Conservation (phyloP, 2,113 vertebrate genomes). For the Galemys pyrenaicus region DNA sequence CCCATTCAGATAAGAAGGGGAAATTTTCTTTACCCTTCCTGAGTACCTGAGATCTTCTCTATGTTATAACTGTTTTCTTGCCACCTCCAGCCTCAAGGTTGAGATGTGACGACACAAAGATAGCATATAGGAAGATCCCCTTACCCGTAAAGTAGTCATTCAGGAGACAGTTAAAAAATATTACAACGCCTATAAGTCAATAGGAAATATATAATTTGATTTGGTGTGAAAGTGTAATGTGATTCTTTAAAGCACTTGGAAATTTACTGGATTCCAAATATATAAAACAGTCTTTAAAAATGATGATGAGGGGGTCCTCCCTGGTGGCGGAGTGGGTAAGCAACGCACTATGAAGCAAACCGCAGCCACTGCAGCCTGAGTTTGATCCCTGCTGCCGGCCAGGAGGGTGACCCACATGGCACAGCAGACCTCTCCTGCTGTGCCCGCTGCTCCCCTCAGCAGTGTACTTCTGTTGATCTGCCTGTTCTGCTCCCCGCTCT, state of each 20-base stretch:
- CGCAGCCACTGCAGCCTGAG: too few species aligned
- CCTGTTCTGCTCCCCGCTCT: too few species aligned
- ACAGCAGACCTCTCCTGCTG: too few species aligned
- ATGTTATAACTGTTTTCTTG: background rate
- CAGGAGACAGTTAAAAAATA: conserved; percentile 39
- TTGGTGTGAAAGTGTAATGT: conserved; percentile 20
- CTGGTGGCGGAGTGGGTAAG: too few species aligned
- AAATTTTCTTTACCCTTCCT: background rate
- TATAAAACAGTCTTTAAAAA: background rate
- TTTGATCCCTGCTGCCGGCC: too few species aligned
- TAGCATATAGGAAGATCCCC: background rate
- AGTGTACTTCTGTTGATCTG: too few species aligned
- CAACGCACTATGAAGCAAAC: too few species aligned
- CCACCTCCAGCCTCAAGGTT: background rate
- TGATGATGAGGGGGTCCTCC: background rate
- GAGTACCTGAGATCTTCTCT: background rate
- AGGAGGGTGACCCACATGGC: too few species aligned
- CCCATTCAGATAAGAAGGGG: background rate
- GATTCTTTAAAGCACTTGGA: conserved; percentile 27
- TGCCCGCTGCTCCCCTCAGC: too few species aligned
- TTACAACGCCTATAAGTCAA: background rate
- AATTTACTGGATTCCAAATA: conserved; percentile 26
- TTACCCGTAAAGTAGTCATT: background rate
- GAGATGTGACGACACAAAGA: background rate
- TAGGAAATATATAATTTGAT: conserved; percentile 27